Base-by-base conservation (phyloP, 2,113 vertebrate species). In the Rhodinocichla rosea region DNA sequence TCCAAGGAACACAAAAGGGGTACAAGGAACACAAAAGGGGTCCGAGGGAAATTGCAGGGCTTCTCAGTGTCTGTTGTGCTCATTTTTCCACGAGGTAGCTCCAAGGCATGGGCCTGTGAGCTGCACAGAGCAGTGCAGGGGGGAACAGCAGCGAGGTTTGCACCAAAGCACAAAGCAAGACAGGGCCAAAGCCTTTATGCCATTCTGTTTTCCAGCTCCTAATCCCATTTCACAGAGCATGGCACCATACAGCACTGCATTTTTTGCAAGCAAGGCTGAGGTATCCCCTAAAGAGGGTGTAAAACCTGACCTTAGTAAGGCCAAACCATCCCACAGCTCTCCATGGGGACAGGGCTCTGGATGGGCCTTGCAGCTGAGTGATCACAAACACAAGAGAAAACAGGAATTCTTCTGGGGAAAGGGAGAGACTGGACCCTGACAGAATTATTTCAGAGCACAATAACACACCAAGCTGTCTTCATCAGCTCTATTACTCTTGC, bases 391-490 rank as follows among this genome's bases (percentile, higher is more conserved):
- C 35, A 27, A 45, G 40, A 77, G 56, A 49, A 95, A 92, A 33
- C 49, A 33, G 47, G 81, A 89, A 91, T 92, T 87, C 42, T 52
- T 82, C 87, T 85, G 8, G 0, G 74, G 39, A 64, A 85, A 59
- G 67, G 37, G 42, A 52, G 67, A 60, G 39, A 52, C 79, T 64
- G 59, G 81, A 63, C 52, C 82, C 80, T 70, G 71, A 89, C 37
- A 52, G 90, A 90, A 95, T 71, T 86, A 83, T 91, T 94, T 91
- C 21, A 90, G 63, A 90, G 90, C 68, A 90, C 64, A 57, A 49
- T 83, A 95, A 92, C 93, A 70, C 92, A 95, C 65, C 60, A 28
- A 78, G 79, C 71, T 93, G 71, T 75, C 93, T 86, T 92, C 85
- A 83, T 78, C 79, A 33, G n/a, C 44, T 3, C 83, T 83, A 67